These are phyloP conservation scores for Gastrophysa polygoni DNA, from an alignment of 2,888 invertebrate genomes.

Conservation along the genomic window DNA sequence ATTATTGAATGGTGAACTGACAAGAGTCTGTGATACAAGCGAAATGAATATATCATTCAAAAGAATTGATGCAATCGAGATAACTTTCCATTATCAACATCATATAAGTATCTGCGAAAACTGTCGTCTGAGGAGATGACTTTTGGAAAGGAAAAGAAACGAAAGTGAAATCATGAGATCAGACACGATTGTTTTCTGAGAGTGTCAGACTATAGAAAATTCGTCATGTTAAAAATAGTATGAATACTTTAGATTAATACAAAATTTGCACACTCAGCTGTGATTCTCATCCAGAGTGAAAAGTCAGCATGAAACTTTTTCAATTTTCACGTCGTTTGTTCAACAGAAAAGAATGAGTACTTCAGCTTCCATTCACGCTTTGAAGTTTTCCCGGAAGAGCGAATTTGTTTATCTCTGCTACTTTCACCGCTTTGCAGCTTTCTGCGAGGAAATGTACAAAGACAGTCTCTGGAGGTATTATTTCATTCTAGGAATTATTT, in stretches of 20 bases:
- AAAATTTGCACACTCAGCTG: background rate
- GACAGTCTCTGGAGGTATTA: background rate
- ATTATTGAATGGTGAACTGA: too few species aligned
- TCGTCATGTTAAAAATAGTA: too few species aligned
- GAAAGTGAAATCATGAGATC: too few species aligned
- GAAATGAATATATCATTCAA: too few species aligned
- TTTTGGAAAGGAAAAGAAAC: too few species aligned
- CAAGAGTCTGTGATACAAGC: too few species aligned
- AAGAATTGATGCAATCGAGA: too few species aligned
- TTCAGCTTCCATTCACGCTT: background rate
- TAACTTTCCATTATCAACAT: too few species aligned
- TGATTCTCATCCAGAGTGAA: background rate
- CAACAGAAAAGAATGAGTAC: background rate
- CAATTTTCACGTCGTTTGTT: background rate
- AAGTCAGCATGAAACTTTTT: background rate
- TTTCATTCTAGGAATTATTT: background rate
- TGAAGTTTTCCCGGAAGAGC: background rate
- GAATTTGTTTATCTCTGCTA: background rate
- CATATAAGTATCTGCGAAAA: too few species aligned
- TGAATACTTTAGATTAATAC: background rate
- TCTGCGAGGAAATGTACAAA: background rate
- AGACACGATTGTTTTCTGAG: too few species aligned
- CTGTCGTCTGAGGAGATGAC: too few species aligned
- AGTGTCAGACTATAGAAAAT: too few species aligned
- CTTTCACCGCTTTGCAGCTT: background rate